phyloP scores from a whole-genome alignment of 2,113 vertebrate species.

The Tringa solitaria region DNA sequence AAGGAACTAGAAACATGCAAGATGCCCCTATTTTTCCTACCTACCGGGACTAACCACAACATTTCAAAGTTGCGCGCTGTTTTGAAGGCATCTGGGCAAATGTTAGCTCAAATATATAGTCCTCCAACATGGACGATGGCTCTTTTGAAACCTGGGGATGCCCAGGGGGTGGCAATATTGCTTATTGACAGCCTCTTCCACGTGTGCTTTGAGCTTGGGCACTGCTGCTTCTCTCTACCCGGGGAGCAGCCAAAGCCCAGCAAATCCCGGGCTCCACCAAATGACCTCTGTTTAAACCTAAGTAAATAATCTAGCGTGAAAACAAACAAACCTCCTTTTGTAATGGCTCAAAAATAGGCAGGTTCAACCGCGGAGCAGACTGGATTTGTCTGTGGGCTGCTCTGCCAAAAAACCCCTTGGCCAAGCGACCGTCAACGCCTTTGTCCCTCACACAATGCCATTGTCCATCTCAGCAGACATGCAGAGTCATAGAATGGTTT shows the following conservation, averaged over 20 bases:
- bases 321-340: conserved; percentile 38
- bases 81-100: neutral
- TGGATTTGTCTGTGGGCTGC: conserved; percentile 29
- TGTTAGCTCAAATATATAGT: rapidly evolving
- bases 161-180: neutral
- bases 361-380: neutral
- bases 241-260: neutral
- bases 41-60: neutral
- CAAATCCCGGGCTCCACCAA: neutral
- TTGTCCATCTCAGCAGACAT: neutral
- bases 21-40: neutral
- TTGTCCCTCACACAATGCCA: neutral
- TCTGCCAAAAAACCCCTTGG: neutral
- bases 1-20: neutral
- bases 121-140: rapidly evolving
- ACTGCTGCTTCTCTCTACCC: neutral
- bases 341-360: conserved; percentile 27
- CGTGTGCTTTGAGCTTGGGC: neutral
- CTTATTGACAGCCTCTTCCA: neutral
- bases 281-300: conserved; percentile 26
- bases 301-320: neutral
- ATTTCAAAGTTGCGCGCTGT: rapidly evolving
- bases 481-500: neutral
- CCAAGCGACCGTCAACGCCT: neutral
- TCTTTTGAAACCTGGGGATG: neutral